Evolutionary conservation across 2,888 invertebrate genomes (phyloP), one percentile per base, ranked within the genome.

Genomic region (Agrochola macilenta): DNA sequence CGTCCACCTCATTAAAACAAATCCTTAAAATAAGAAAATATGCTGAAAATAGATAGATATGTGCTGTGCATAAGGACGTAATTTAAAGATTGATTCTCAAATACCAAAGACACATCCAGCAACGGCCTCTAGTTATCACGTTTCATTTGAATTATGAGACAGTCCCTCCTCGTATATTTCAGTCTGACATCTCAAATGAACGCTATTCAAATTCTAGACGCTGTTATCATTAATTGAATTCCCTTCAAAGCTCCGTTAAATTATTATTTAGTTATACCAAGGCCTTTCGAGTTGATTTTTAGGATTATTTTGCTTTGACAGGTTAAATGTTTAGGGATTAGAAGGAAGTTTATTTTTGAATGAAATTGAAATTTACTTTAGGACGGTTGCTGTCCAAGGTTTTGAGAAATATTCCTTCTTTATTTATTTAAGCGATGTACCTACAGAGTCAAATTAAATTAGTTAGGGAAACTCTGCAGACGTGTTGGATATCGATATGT

Each of bases 81-180:
- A 23, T 26, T 63, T 30, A 14, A 46, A 9, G 39, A 49, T n/a
- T 35, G 4, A 26, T 12, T 54, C 70, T 54, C 1, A 39, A 61
- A 23, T 26, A 39, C 26, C 17, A 12, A 57, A 52, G 70, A 12
- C 79, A 26, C 43, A 71, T 87, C 87, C 64, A 84, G 78, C 11
- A 46, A 63, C 2, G 17, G 54, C 64, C 66, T 77, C 69, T 43
- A 86, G 86, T 71, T 86, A 88, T 88, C 87, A 87, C 83, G 86
- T 88, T 88, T 84, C 84, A 72, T 84, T 79, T 91, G 89, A 91
- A 86, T 92, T 91, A 92, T 90, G 87, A 88, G 87, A 88, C 88
- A 86, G 82, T 81, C 82, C 79, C 81, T 81, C 72, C 65, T 78
- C 88, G 86, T 87, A 89, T 88, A 91, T 90, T 91, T 89, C 87